These are phyloP conservation scores for Phalangium opilio DNA, from an alignment of 2,888 invertebrate genomes.

Conservation along the genomic window DNA sequence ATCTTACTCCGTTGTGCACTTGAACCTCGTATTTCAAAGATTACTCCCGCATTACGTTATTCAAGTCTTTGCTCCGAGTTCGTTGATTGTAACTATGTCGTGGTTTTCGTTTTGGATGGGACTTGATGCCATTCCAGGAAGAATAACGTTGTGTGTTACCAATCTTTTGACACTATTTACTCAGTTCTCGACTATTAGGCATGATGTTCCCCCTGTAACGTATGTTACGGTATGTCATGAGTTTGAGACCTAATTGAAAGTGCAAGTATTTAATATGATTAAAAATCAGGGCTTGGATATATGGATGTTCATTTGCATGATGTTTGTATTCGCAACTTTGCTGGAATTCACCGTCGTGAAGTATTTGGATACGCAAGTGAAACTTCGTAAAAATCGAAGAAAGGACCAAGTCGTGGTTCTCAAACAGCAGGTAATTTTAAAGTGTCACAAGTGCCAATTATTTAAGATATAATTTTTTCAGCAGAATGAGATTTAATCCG, in stretches of 20 bases:
- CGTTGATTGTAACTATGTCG: constrained; percentile 62
- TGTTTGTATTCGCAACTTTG: constrained; percentile 66
- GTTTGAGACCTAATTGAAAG: too few relatives aligned
- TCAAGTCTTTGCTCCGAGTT: constrained; percentile 69
- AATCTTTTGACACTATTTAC: constrained; percentile 70
- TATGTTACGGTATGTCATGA: constrained; percentile 62
- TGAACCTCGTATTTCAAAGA: constrained; percentile 9
- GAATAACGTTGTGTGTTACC: constrained; percentile 63
- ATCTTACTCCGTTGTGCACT: constrained; percentile 8
- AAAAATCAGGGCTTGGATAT: constrained; percentile 61
- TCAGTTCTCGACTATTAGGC: constrained; percentile 65
- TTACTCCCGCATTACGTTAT: constrained; percentile 36
- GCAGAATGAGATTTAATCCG: too few relatives aligned
- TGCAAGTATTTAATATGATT: too few relatives aligned
- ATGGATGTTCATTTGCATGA: constrained; percentile 81
- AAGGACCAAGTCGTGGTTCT: too few relatives aligned
- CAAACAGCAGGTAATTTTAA: too few relatives aligned
- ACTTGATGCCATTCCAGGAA: constrained; percentile 64
- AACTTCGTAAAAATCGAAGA: too few relatives aligned
- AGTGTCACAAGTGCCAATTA: too few relatives aligned
- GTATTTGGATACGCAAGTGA: constrained; percentile 5
- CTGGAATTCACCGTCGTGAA: constrained; percentile 44
- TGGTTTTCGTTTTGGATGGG: constrained; percentile 81
- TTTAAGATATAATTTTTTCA: too few relatives aligned
- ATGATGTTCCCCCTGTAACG: constrained; percentile 69